These are phyloP conservation scores for Chascanopsetta lugubris DNA, from an alignment of 2,113 vertebrate genomes.

Conservation along the genomic window DNA sequence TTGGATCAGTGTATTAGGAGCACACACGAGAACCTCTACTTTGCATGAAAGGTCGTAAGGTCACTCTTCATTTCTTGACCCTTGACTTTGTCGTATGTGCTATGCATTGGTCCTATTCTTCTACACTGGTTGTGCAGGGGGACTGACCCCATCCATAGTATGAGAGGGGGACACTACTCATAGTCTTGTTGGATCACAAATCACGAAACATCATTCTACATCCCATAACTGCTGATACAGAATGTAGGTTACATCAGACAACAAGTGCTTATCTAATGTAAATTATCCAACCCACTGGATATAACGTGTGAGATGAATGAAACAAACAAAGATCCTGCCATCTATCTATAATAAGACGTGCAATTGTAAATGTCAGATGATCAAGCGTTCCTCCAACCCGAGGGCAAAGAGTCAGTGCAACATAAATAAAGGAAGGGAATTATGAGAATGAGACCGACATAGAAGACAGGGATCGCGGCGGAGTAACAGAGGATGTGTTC, in stretches of 20 bases:
- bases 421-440: conserved; percentile 1
- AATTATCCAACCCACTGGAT: background rate
- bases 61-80: no score
- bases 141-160: no score
- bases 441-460: background rate
- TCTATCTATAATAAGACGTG: conserved; percentile 4
- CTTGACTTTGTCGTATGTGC: no score
- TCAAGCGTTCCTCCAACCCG: background rate
- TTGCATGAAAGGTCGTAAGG: no score
- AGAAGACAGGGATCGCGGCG: conserved; percentile 1
- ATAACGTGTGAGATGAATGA: background rate
- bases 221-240: background rate
- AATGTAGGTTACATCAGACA: background rate
- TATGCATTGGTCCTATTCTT: no score
- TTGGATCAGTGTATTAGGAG: no score
- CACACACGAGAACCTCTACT: no score
- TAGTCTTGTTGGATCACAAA: background rate
- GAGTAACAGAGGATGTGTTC: conserved; percentile 12
- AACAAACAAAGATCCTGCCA: background rate
- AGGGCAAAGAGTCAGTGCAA: background rate
- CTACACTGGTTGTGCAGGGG: no score
- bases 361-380: conserved; percentile 8
- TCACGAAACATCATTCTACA: background rate
- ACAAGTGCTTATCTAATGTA: background rate
- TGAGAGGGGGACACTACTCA: no score